Percentiles rank a stretch among this genome's conserved stretches.
Evolutionary conservation across 1,140 invertebrate species (phyloP).

Genomic region (Aphelinus atriplicis): DNA sequence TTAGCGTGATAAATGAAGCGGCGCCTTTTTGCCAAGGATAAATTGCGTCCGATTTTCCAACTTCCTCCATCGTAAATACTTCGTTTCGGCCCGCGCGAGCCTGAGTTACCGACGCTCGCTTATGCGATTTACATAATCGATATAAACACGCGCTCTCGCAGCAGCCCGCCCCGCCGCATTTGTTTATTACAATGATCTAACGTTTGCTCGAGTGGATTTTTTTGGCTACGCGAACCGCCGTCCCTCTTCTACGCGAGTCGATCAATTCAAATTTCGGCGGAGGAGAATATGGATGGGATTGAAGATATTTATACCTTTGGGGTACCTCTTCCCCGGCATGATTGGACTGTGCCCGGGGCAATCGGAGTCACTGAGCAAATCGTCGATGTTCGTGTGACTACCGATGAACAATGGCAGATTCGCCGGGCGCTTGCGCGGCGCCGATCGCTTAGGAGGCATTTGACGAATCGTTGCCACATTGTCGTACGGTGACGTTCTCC

Average conservation of each 20-base stretch:
- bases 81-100: not conserved
- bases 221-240: no score
- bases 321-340: no score
- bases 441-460: constrained; percentile 54
- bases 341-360: constrained; percentile 61
- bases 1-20: constrained; percentile 15
- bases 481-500: constrained; percentile 75
- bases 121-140: no score
- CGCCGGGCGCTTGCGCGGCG: constrained; percentile 54
- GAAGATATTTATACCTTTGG: no score
- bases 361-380: constrained; percentile 73
- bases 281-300: no score
- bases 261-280: no score
- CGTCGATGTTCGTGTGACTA: constrained; percentile 83
- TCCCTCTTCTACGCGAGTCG: no score
- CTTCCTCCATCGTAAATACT: constrained; percentile 24
- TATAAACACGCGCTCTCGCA: no score
- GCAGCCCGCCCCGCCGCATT: no score
- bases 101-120: no score
- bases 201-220: no score
- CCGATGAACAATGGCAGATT: constrained; percentile 76
- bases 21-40: not conserved
- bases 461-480: constrained; percentile 63
- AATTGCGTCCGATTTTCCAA: constrained; percentile 24
- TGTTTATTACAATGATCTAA: no score